These are phyloP conservation scores for Pycnomerus fuliginosus DNA, from an alignment of 2,888 invertebrate genomes.

Conservation along the genomic window DNA sequence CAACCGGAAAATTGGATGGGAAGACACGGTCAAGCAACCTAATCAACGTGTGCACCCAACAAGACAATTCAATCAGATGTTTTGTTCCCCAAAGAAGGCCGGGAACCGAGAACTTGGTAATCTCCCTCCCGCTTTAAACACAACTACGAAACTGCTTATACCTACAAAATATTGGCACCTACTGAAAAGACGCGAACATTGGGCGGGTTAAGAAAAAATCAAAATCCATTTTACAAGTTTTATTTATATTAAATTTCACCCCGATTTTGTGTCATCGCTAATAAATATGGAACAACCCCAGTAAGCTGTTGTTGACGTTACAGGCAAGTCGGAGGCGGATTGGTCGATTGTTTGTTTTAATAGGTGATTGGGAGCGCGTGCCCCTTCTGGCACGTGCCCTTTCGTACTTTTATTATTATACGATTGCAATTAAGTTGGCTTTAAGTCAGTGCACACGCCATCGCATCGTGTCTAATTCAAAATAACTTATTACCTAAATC, in stretches of 20 bases:
- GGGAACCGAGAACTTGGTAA: too few relatives aligned
- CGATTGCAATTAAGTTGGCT: conserved; percentile 40
- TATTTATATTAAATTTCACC: too few relatives aligned
- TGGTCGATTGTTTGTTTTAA: conserved; percentile 42
- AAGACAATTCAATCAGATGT: conserved; percentile 15
- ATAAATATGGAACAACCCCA: too few relatives aligned
- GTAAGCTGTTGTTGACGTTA: conserved; percentile 16
- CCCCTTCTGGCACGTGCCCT: conserved; percentile 34
- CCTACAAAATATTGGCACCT: too few relatives aligned
- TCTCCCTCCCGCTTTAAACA: too few relatives aligned
- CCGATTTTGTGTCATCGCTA: too few relatives aligned
- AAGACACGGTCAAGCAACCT: conserved; percentile 11
- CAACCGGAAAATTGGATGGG: too few relatives aligned
- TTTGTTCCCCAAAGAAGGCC: too few relatives aligned
- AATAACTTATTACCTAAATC: conserved; percentile 16
- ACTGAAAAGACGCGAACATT: too few relatives aligned
- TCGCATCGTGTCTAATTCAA: not conserved
- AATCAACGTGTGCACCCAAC: conserved; percentile 19
- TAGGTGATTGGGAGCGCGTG: conserved; percentile 41
- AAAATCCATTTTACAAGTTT: too few relatives aligned
- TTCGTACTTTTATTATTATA: conserved; percentile 30
- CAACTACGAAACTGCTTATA: too few relatives aligned
- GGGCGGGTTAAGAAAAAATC: too few relatives aligned
- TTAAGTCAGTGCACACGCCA: conserved; percentile 28
- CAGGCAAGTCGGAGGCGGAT: conserved; percentile 12